Evolutionary conservation across 2,888 invertebrate genomes (phyloP), one percentile per base, ranked within the genome.

Genomic region (Hyposoter didymator): DNA sequence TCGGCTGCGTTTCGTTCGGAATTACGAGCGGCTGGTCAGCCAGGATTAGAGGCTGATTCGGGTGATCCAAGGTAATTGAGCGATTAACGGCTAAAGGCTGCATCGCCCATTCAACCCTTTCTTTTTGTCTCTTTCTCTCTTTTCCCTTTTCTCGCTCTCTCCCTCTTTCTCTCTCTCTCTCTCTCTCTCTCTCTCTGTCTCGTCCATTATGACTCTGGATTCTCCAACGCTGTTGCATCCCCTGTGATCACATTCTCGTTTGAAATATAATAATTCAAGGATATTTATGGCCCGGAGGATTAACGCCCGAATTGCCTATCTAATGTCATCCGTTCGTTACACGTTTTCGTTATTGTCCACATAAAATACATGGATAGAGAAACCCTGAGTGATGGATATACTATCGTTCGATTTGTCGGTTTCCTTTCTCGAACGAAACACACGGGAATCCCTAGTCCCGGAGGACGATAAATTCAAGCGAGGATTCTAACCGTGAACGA

Each of bases 51-150:
- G 91, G 91, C 91, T 91, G 93, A 93, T 93, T 91, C 92, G 89
- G 89, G 89, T 90, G 90, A 92, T 93, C 92, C 93, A 91, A 93
- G 93, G 93, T 93, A 94, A 94, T 94, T 93, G 94, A 92, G 92
- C 93, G 93, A 93, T 94, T 93, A 93, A 93, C 93, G 92, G 92
- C 91, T 92, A 93, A 93, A 93, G 92, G 91, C 90, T 32, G 17
- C 32, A 14, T 85, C 74, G 69, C 82, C 85, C 74, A 86, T 89
- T 84, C 82, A 72, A 39, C 64, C 86, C 84, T 28, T 52, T 3
- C 66, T 8, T 39, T 70, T 66, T 66, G 43, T 55, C 75, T 28
- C 81, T 80, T 49, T 7, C 70, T 39, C 39, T 55, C 55, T 7
- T 59, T 62, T 64, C 78, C 45, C 84, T 74, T 47, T 62, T 39